These are phyloP conservation scores for Palaemon carinicauda DNA, from an alignment of 1,140 invertebrate species.

Conservation along the genomic window DNA sequence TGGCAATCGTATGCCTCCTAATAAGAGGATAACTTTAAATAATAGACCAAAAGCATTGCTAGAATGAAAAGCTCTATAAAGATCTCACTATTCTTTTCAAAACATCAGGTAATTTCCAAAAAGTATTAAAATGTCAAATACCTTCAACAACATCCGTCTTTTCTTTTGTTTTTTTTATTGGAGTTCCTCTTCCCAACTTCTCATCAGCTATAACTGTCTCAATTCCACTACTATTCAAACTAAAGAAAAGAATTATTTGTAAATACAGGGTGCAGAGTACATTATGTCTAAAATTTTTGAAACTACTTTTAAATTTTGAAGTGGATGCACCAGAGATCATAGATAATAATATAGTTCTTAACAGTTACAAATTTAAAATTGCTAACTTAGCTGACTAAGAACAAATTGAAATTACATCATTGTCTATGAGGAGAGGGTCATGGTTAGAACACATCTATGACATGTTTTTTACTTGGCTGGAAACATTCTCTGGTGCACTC, in stretches of 20 bases:
- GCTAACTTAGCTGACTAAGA: no score
- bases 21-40: no score
- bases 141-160: conserved; percentile 16
- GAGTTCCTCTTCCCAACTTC: conserved; percentile 21
- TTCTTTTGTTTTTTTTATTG: conserved; percentile 37
- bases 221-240: conserved; percentile 28
- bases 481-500: no score
- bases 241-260: not conserved
- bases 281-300: not conserved
- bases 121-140: not conserved
- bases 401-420: no score
- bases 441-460: no score
- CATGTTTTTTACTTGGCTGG: no score
- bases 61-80: not conserved
- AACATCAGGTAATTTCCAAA: no score
- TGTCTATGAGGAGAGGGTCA: no score
- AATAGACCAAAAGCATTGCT: no score
- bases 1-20: conserved; percentile 34
- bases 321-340: not conserved
- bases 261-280: no score
- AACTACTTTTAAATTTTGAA: not conserved
- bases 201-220: conserved; percentile 43
- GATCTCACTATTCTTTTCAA: not conserved
- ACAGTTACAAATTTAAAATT: no score
- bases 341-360: no score